Evolutionary conservation across 2,797 vertebrate species (phyloP).

Genomic region (Pampus argenteus): DNA sequence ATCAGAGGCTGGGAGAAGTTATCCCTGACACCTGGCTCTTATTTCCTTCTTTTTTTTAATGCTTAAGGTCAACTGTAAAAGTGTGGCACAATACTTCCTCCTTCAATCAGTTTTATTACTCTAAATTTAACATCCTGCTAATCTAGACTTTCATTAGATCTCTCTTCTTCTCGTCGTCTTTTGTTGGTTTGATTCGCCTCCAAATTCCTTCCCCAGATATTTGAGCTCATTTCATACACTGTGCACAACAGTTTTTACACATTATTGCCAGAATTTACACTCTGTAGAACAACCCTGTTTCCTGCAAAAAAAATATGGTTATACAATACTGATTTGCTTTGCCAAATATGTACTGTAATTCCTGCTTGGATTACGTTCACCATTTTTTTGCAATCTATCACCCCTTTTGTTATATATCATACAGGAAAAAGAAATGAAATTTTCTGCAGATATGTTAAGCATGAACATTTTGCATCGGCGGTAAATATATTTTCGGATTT

Average conservation of each 20-base stretch:
- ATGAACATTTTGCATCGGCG: neutral
- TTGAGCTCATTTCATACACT: constrained; percentile 48
- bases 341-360: constrained; percentile 13
- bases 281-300: constrained; percentile 14
- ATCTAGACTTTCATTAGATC: constrained; percentile 37
- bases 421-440: neutral
- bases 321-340: constrained; percentile 35
- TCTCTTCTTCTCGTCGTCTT: constrained; percentile 26
- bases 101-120: constrained; percentile 37
- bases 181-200: constrained; percentile 30
- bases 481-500: neutral
- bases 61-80: constrained; percentile 52
- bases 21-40: constrained; percentile 19
- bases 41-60: constrained; percentile 19
- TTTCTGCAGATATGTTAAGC: neutral
- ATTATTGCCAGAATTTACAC: constrained; percentile 37
- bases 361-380: neutral
- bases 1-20: constrained; percentile 17
- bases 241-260: constrained; percentile 19
- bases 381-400: neutral
- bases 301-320: constrained; percentile 30
- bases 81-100: constrained; percentile 24
- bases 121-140: constrained; percentile 38
- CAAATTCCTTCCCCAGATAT: constrained; percentile 31
- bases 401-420: neutral